These are phyloP conservation scores for Conchocele bisecta DNA, from an alignment of 2,888 invertebrate genomes.

Conservation along the genomic window DNA sequence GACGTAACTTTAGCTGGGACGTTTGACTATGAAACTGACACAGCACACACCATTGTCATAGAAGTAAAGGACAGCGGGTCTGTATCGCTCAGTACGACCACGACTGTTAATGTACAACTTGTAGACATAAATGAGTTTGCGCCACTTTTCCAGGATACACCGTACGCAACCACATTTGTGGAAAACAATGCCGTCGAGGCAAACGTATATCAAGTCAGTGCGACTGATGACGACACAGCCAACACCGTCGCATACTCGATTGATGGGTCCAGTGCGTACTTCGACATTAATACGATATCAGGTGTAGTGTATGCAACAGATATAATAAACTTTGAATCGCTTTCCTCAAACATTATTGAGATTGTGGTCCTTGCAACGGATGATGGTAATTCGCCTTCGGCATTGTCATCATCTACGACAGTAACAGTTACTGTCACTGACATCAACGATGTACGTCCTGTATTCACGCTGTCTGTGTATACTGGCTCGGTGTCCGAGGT, in stretches of 20 bases:
- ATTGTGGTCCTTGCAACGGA: slow-evolving; percentile 60
- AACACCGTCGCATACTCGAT: slow-evolving; percentile 61
- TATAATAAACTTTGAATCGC: too few species aligned
- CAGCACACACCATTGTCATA: slow-evolving; percentile 58
- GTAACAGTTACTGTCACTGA: slow-evolving; percentile 70
- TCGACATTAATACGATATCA: slow-evolving; percentile 60
- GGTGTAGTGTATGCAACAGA: too few species aligned
- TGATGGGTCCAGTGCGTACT: slow-evolving; percentile 44
- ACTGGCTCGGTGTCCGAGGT: slow-evolving; percentile 63
- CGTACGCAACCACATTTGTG: slow-evolving; percentile 47
- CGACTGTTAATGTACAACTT: slow-evolving; percentile 61
- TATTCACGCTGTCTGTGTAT: slow-evolving; percentile 69
- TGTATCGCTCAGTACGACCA: slow-evolving; percentile 55
- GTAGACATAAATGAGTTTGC: slow-evolving; percentile 66
- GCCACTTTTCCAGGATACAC: slow-evolving; percentile 53
- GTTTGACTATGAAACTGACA: slow-evolving; percentile 69
- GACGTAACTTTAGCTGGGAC: too few species aligned
- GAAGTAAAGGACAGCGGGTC: slow-evolving; percentile 64
- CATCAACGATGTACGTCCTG: slow-evolving; percentile 73
- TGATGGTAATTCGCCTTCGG: slow-evolving; percentile 36
- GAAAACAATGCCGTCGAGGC: slow-evolving; percentile 59
- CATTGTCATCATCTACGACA: slow-evolving; percentile 58
- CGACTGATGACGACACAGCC: slow-evolving; percentile 60
- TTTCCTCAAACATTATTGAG: slow-evolving; percentile 40
- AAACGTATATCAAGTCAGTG: slow-evolving; percentile 55